Conservation (phyloP, 1,140 invertebrate genomes). For the Asbolus verrucosus region DNA sequence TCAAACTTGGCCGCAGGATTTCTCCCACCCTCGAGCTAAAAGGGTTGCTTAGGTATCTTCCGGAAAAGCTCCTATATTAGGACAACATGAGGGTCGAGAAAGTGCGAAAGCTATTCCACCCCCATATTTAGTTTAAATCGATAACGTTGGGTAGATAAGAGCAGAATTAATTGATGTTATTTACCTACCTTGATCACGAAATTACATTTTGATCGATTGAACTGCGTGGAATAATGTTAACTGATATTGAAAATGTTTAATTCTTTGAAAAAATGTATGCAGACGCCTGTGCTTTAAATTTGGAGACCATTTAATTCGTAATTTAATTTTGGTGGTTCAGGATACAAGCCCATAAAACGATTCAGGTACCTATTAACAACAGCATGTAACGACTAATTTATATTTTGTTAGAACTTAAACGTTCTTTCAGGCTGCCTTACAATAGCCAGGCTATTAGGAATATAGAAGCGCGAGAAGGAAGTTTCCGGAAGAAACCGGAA, state of each 20-base stretch:
- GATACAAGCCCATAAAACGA: not conserved
- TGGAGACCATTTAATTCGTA: too few species aligned
- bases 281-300: too few species aligned
- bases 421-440: constrained; percentile 45
- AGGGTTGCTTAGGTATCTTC: constrained; percentile 51
- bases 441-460: constrained; percentile 46
- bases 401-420: constrained; percentile 49
- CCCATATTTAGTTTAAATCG: not conserved
- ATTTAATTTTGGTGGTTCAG: constrained; percentile 8
- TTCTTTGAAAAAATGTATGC: too few species aligned
- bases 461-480: constrained; percentile 38
- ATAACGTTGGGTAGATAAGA: constrained; percentile 33
- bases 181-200: not conserved
- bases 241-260: too few species aligned
- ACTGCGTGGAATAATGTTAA: too few species aligned
- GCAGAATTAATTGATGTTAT: constrained; percentile 3
- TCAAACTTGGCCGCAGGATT: constrained; percentile 5
- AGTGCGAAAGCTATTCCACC: not conserved
- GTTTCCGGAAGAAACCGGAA: not conserved
- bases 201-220: too few species aligned
- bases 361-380: constrained; percentile 40
- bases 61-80: constrained; percentile 47
- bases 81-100: constrained; percentile 33
- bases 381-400: constrained; percentile 41
- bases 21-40: constrained; percentile 12